Evolutionary conservation across 64 coral and sea anemone species (phyloP).

Genomic region (Dendrophyllia cribrosa): DNA sequence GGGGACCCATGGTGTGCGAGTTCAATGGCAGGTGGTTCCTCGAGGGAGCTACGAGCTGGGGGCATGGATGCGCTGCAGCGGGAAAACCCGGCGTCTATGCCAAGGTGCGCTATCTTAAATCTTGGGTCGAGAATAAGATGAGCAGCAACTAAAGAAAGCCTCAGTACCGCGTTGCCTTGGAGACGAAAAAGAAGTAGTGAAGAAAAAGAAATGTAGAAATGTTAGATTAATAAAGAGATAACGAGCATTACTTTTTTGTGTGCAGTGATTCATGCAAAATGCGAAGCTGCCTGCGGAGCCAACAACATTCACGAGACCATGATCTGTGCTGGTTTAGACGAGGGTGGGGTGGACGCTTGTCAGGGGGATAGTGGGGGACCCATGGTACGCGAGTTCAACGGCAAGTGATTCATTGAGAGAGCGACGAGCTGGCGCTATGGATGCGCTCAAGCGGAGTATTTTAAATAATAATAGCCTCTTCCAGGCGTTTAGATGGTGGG

Average conservation of each 20-base stretch:
- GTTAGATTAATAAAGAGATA: too few species aligned
- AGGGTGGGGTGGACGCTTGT: conserved; percentile 35
- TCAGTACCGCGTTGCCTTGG: too few species aligned
- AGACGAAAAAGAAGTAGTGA: too few species aligned
- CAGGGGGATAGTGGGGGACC: conserved; percentile 54
- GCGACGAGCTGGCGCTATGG: conserved; percentile 51
- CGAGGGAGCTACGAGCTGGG: conserved; percentile 62
- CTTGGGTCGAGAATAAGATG: conserved; percentile 26
- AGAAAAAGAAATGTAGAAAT: too few species aligned
- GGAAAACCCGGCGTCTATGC: conserved; percentile 50
- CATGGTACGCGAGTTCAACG: conserved; percentile 49
- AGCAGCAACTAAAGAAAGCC: too few species aligned
- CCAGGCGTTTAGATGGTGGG: too few species aligned
- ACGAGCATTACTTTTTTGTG: too few species aligned
- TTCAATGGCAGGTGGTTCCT: conserved; percentile 26
- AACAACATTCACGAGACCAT: not conserved
- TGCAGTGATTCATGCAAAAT: not conserved
- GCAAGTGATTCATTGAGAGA: conserved; percentile 44
- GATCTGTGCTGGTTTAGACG: conserved; percentile 14
- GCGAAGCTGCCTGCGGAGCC: conserved; percentile 14
- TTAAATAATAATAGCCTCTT: too few species aligned
- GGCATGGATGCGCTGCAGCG: conserved; percentile 22
- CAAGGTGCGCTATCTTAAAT: not conserved
- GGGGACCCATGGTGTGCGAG: conserved; percentile 65
- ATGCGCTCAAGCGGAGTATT: not conserved